A percentile compares a stretch with the other conserved stretches of the same genome.
Conservation (phyloP, 2,113 vertebrate species). For the Daubentonia madagascariensis region DNA sequence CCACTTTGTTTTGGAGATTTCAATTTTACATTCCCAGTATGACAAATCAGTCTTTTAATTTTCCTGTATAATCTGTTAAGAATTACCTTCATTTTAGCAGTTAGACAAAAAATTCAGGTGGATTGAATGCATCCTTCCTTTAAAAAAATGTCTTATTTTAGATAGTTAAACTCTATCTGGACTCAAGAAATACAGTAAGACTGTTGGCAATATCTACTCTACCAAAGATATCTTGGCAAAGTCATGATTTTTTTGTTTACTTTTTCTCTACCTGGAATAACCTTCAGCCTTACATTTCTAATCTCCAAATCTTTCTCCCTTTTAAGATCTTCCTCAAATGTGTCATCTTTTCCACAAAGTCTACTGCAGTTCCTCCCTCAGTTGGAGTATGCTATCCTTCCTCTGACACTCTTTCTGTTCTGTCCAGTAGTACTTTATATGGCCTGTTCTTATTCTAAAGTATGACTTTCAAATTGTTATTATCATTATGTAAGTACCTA, state of each 20-base stretch:
- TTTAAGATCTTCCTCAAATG: background rate
- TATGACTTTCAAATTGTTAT: background rate
- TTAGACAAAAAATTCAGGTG: background rate
- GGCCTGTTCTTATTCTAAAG: background rate
- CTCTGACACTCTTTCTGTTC: background rate
- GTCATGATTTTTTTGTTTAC: background rate
- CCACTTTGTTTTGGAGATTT: slow-evolving; percentile 9
- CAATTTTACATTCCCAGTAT: background rate
- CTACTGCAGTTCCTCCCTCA: background rate
- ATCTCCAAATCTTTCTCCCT: background rate
- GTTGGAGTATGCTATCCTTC: background rate
- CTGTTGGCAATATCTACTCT: background rate
- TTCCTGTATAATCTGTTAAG: slow-evolving; percentile 27
- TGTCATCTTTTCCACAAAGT: background rate
- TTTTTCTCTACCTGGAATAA: background rate
- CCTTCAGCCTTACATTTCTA: background rate
- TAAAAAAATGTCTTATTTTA: background rate
- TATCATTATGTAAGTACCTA: background rate
- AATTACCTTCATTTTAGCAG: background rate
- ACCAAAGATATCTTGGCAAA: background rate
- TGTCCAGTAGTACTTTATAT: background rate
- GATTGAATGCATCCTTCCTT: background rate
- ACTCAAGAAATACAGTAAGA: background rate
- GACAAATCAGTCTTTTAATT: slow-evolving; percentile 1
- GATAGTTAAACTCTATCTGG: background rate